Base-by-base conservation (phyloP, 2,888 invertebrate species). In the Yponomeuta plumbellus region DNA sequence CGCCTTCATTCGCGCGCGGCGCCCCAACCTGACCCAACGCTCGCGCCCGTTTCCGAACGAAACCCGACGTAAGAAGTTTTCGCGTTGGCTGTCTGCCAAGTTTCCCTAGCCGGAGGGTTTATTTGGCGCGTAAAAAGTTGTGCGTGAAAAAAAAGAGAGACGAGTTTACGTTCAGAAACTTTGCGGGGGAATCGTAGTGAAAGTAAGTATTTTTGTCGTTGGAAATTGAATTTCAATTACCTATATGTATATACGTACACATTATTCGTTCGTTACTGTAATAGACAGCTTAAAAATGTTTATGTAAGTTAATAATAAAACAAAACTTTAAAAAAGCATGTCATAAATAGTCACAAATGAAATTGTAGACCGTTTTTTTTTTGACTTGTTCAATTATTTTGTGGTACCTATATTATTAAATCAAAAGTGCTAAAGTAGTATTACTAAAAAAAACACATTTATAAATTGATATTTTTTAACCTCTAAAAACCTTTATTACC, bases 1-100 rank as follows among this genome's bases (percentile, higher is more conserved):
- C 22, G 61, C 39, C 56, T 62, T 67, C 70, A 70, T 52, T 69
- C 65, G 58, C 66, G 44, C 66, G 66, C 63, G 39, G 66, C 62
- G 64, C 17, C 17, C 57, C n/a, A 34, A 22, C 58, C 57, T 22
- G 61, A 67, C 17, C 65, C 67, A 44, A 34, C 65, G 65, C 21
- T 40, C 11, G 39, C 40, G 20, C 39, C n/a, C 34, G 8, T 23
- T 34, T 13, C 59, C 11, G 34, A 21, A 4, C 22, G 39, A 23
- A 13, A 63, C 52, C 23, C 63, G 11, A 26, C 40, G 39, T 22
- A 11, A 13, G 67, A 69, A 70, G 67, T 70, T 70, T 65, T 59
- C 64, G 56, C 11, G 56, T 56, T 44, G n/a, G 20, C 26, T 13
- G 61, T 26, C 21, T 58, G 44, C 44, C 44, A 4, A 52, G 44